phyloP scores from a whole-genome alignment of 2,888 invertebrate genomes.

The Sisyra terminalis region DNA sequence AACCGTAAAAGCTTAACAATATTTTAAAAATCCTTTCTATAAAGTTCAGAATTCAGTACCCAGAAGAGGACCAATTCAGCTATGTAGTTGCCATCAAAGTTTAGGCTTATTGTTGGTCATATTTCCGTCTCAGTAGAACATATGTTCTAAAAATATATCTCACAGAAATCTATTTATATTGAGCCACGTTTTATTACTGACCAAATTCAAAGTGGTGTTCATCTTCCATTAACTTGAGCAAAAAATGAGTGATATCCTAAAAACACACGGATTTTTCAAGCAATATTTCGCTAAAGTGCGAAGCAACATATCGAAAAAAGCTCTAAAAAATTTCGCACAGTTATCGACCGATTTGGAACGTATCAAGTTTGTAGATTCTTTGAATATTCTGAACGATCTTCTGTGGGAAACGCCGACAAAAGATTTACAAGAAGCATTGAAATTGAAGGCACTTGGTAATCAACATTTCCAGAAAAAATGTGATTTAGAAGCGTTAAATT shows the following conservation, averaged over 20 bases:
- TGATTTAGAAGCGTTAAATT: slow-evolving; percentile 46
- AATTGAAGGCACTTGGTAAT: slow-evolving; percentile 55
- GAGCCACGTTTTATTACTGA: too few relatives aligned
- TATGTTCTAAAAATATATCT: too few relatives aligned
- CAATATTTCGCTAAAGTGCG: slow-evolving; percentile 3
- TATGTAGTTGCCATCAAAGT: too few relatives aligned
- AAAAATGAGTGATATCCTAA: neutral
- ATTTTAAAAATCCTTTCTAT: too few relatives aligned
- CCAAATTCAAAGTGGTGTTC: too few relatives aligned
- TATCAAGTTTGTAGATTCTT: slow-evolving; percentile 38
- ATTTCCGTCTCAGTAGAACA: too few relatives aligned
- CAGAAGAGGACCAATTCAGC: too few relatives aligned
- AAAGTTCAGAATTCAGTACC: too few relatives aligned
- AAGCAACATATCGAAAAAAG: slow-evolving; percentile 25
- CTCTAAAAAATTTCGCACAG: slow-evolving; percentile 43
- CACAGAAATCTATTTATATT: too few relatives aligned
- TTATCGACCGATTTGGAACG: slow-evolving; percentile 47
- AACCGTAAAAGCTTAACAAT: too few relatives aligned
- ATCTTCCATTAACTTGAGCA: neutral
- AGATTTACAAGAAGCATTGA: slow-evolving; percentile 38
- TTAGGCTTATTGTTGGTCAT: too few relatives aligned
- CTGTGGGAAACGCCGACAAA: slow-evolving; percentile 33
- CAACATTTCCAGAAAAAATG: slow-evolving; percentile 52
- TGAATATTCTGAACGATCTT: slow-evolving; percentile 21
- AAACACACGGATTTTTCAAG: slow-evolving; percentile 1